phyloP scores from a whole-genome alignment of 2,888 invertebrate species.

The Diaprepes abbreviatus region DNA sequence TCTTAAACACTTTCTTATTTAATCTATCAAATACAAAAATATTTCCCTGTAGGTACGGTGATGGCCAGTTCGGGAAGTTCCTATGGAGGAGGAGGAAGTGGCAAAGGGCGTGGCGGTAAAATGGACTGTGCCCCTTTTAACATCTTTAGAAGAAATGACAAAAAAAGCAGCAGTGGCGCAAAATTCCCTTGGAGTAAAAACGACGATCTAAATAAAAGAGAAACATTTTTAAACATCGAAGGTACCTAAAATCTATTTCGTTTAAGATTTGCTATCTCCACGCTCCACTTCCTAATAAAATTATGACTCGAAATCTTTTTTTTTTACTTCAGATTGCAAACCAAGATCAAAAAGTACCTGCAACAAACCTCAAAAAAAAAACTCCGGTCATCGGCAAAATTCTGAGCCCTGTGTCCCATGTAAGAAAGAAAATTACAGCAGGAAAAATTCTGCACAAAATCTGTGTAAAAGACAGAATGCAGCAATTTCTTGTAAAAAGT shows the following conservation, averaged over 20 bases:
- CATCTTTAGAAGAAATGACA: too few species aligned
- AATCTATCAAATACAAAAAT: too few species aligned
- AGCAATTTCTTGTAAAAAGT: background rate
- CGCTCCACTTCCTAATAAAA: too few species aligned
- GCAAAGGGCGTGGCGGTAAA: background rate
- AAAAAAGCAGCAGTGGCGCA: too few species aligned
- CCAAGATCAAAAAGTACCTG: background rate
- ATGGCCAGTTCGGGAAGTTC: slow-evolving; percentile 2
- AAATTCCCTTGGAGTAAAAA: background rate
- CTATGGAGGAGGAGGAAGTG: background rate
- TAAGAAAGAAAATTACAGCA: background rate
- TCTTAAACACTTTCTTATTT: too few species aligned
- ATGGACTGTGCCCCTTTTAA: slow-evolving; percentile 1
- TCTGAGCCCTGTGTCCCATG: background rate
- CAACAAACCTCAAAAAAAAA: background rate
- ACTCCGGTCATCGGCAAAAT: background rate
- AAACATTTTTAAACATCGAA: slow-evolving; percentile 12
- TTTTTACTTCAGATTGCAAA: background rate
- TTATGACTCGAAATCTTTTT: background rate
- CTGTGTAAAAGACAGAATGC: background rate
- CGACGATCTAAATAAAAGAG: background rate
- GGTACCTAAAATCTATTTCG: too few species aligned
- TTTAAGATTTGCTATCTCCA: too few species aligned
- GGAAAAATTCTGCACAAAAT: background rate
- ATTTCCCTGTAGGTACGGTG: background rate